These are phyloP conservation scores for Morelia viridis DNA, from an alignment of 2,797 vertebrate genomes.

Conservation along the genomic window DNA sequence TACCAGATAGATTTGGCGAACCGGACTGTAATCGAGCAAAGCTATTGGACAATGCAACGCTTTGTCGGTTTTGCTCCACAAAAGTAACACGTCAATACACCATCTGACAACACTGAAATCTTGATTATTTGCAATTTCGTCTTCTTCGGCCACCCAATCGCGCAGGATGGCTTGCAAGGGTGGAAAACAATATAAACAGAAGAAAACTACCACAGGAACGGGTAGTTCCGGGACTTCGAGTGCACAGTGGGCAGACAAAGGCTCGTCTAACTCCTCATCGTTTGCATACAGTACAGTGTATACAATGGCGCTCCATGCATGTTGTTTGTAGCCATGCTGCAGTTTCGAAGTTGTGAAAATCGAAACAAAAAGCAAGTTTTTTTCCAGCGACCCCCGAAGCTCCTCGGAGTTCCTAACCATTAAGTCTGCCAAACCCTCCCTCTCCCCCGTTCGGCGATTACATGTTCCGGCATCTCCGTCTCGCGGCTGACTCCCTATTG, in stretches of 20 bases:
- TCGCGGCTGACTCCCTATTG: neutral
- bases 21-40: neutral
- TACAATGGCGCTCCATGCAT: neutral
- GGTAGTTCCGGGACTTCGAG: neutral
- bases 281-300: neutral
- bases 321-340: no score
- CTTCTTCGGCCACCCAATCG: neutral
- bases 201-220: neutral
- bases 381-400: neutral
- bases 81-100: neutral
- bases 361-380: neutral
- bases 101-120: neutral
- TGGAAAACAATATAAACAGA: neutral
- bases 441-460: neutral
- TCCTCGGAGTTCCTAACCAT: neutral
- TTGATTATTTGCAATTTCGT: neutral
- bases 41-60: neutral
- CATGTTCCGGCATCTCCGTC: neutral
- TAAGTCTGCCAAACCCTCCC: no score
- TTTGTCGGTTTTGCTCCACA: neutral
- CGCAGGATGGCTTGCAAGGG: neutral
- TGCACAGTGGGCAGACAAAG: neutral
- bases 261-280: neutral
- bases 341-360: neutral
- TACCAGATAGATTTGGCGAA: neutral